Base-by-base conservation (phyloP, 2,797 vertebrate genomes). In the Bovichtus diacanthus region DNA sequence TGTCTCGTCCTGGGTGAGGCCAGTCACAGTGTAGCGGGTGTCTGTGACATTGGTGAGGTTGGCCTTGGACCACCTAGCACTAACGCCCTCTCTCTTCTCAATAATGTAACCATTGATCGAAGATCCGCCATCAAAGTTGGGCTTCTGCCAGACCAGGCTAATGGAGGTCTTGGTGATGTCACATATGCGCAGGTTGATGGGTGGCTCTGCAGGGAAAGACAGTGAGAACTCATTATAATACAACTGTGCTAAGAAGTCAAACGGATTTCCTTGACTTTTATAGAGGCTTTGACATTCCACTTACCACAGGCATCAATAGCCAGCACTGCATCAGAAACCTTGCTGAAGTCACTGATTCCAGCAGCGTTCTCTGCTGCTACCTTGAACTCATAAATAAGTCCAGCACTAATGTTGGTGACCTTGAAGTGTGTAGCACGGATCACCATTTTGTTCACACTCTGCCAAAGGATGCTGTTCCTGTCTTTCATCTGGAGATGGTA, bases 401-500 rank as follows among this genome's bases (percentile, higher is more conserved):
- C 98, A 80, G 96, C 93, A 0, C 92, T 96, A 84, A 99, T 94
- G 19, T 93, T 96, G 65, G 95, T 95, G 80, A 96, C 96, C 95
- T 99, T 99, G 83, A 94, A 97, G 86, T 99, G 98, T 85, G 96
- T 98, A 62, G 98, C 97, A 74, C 98, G 98, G 87, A 99, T 98
- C 60, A 99, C 90, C 64, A 94, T 97, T 92, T 95, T 98, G 92
- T 97, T 99, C 75, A 94, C 95, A 80, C 93, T 98, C 90, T 98
- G 97, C 98, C 98, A 99, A 77, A 99, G 90, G 73, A 99, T 97
- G 88, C 98, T 99, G 78, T 99, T 99, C 79, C 95, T 97, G 83
- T 99, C 98, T 90, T 99, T 99, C 97, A 99, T 99, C 89, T 99
- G 97, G 61, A 99, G 92, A 81, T 99, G 98, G 81, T 99, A 99